phyloP scores from a whole-genome alignment of 2,113 vertebrate genomes.

The Zosterops pallidus region DNA sequence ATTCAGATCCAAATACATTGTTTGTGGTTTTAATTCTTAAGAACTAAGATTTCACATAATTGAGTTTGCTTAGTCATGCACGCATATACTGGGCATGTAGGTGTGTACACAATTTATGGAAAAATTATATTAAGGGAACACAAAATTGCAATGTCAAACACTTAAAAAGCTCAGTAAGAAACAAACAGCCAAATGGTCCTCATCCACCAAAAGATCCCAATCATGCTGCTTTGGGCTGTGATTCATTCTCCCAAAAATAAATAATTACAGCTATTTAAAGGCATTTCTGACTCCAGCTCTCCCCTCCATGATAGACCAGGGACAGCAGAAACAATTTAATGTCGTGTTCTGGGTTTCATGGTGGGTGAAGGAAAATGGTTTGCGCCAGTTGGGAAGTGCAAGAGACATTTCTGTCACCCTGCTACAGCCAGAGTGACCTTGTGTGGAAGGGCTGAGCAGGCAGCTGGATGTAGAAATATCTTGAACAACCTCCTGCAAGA shows the following conservation, averaged over 20 bases:
- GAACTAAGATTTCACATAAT: neutral
- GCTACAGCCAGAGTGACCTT: neutral
- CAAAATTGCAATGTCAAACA: neutral
- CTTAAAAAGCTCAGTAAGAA: neutral
- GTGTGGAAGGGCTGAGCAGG: neutral
- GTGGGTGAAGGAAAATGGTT: neutral
- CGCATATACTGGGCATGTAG: neutral
- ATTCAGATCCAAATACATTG: neutral
- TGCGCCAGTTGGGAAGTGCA: neutral
- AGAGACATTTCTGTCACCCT: neutral
- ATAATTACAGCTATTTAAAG: constrained; percentile 57
- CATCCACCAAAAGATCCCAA: constrained; percentile 9
- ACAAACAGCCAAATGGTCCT: neutral
- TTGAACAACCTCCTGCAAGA: neutral
- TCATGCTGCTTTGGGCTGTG: neutral
- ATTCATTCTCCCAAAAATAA: constrained; percentile 56
- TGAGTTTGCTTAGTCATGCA: neutral
- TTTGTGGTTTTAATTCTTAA: neutral
- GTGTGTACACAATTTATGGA: neutral
- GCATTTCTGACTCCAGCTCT: neutral
- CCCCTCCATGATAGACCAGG: neutral
- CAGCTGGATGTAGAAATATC: neutral
- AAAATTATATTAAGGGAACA: neutral
- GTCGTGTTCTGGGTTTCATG: fast-evolving
- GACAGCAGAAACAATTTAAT: neutral